These are phyloP conservation scores for Nomada lathburiana DNA, from an alignment of 2,888 invertebrate species.

Conservation along the genomic window DNA sequence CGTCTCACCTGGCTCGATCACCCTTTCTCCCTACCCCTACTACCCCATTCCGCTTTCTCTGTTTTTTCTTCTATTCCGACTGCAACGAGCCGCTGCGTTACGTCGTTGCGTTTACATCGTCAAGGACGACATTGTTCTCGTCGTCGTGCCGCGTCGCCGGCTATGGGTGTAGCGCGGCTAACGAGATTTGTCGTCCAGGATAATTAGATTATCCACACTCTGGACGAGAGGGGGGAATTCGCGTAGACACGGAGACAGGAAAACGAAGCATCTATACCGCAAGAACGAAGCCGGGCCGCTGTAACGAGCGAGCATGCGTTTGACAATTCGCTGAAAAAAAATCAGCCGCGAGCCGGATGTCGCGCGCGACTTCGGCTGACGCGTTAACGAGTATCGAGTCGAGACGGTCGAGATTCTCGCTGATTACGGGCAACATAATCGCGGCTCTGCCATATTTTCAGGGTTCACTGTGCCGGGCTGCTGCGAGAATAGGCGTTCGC, in stretches of 20 bases:
- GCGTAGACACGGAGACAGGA: slow-evolving; percentile 57
- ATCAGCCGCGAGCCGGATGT: neutral
- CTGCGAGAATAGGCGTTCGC: neutral
- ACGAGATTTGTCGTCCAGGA: slow-evolving; percentile 80
- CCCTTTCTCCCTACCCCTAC: neutral
- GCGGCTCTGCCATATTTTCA: neutral
- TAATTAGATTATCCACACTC: slow-evolving; percentile 79
- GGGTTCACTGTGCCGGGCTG: neutral
- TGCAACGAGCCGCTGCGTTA: slow-evolving; percentile 61
- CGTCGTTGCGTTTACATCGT: slow-evolving; percentile 70
- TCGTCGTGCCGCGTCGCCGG: slow-evolving; percentile 64
- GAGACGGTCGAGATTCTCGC: neutral
- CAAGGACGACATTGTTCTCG: slow-evolving; percentile 66
- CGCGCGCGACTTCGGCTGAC: neutral
- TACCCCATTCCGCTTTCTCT: neutral
- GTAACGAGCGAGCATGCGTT: slow-evolving; percentile 68
- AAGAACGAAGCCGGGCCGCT: slow-evolving; percentile 51
- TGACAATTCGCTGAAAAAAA: slow-evolving; percentile 64
- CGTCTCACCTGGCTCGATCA: slow-evolving; percentile 16
- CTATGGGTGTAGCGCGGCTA: slow-evolving; percentile 70
- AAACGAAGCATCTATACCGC: slow-evolving; percentile 65
- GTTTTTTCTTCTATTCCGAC: slow-evolving; percentile 56
- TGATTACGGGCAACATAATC: slow-evolving; percentile 3
- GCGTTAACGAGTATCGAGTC: slow-evolving; percentile 33
- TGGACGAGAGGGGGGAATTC: slow-evolving; percentile 65